Percentiles rank a stretch among this genome's conserved stretches.
phyloP scores from a whole-genome alignment of 2,888 invertebrate species.

The Anthophora plumipes region DNA sequence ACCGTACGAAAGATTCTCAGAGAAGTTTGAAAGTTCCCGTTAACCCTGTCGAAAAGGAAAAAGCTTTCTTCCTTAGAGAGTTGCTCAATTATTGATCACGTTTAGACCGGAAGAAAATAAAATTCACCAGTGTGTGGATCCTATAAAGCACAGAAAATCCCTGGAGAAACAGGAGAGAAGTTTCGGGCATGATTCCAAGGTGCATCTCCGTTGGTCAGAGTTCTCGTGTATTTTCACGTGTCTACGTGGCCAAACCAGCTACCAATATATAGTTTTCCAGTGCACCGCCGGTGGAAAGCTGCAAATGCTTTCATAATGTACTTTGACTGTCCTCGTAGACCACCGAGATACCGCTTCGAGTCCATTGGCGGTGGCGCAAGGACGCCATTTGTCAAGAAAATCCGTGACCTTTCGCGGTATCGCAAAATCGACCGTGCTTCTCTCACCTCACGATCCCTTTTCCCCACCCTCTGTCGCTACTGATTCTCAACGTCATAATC shows the following conservation, averaged over 20 bases:
- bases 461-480: not conserved
- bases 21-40: not conserved
- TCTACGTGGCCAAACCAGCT: conserved; percentile 22
- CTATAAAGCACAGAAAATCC: conserved; percentile 31
- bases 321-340: conserved; percentile 21
- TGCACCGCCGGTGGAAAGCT: conserved; percentile 20
- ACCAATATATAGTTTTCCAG: not conserved
- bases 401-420: conserved; percentile 61
- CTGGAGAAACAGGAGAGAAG: conserved; percentile 11
- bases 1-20: no score
- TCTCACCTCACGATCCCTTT: conserved; percentile 1
- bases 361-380: conserved; percentile 40
- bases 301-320: conserved; percentile 46
- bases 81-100: conserved; percentile 54
- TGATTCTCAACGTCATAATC: no score
- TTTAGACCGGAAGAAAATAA: conserved; percentile 37
- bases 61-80: not conserved
- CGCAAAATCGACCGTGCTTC: conserved; percentile 38
- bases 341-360: conserved; percentile 31
- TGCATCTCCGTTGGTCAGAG: conserved; percentile 16
- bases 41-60: not conserved
- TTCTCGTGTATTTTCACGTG: conserved; percentile 43
- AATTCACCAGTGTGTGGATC: conserved; percentile 34
- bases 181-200: conserved; percentile 42
- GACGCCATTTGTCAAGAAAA: conserved; percentile 62